These are phyloP conservation scores for Thereva nobilitata DNA, from an alignment of 2,888 invertebrate genomes.

Conservation along the genomic window DNA sequence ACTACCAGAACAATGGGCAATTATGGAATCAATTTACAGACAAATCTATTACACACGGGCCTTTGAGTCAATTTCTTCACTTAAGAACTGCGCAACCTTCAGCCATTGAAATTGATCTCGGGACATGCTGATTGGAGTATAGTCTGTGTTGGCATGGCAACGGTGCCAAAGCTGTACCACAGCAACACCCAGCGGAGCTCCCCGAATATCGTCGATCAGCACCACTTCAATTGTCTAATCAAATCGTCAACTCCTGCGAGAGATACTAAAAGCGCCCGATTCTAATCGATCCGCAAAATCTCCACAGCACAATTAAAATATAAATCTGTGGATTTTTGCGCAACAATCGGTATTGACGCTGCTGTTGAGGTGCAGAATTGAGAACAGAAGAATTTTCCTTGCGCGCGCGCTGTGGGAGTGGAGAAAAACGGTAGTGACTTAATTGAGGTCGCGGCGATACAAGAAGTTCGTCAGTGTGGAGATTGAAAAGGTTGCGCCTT, in stretches of 20 bases:
- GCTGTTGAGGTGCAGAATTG: too few relatives aligned
- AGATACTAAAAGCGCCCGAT: slow-evolving; percentile 1
- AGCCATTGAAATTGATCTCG: slow-evolving; percentile 1
- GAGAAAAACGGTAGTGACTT: slow-evolving; percentile 39
- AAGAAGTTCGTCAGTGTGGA: not conserved
- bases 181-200: slow-evolving; percentile 9
- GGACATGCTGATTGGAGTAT: not conserved
- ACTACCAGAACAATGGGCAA: slow-evolving; percentile 16
- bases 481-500: slow-evolving; percentile 43
- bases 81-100: slow-evolving; percentile 10
- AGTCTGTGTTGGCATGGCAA: not conserved
- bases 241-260: slow-evolving; percentile 18
- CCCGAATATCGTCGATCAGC: slow-evolving; percentile 8
- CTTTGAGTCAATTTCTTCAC: slow-evolving; percentile 14
- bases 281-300: slow-evolving; percentile 12
- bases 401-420: too few relatives aligned
- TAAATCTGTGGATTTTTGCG: slow-evolving; percentile 25
- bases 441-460: not conserved
- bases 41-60: slow-evolving; percentile 17
- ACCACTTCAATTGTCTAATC: slow-evolving; percentile 8
- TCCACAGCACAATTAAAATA: slow-evolving; percentile 24
- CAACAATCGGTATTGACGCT: slow-evolving; percentile 6
- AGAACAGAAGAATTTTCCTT: too few relatives aligned
- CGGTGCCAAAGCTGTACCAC: too few relatives aligned
- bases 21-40: slow-evolving; percentile 18